These are phyloP conservation scores for Cavia aperea DNA, from an alignment of 2,113 vertebrate species.

Conservation along the genomic window DNA sequence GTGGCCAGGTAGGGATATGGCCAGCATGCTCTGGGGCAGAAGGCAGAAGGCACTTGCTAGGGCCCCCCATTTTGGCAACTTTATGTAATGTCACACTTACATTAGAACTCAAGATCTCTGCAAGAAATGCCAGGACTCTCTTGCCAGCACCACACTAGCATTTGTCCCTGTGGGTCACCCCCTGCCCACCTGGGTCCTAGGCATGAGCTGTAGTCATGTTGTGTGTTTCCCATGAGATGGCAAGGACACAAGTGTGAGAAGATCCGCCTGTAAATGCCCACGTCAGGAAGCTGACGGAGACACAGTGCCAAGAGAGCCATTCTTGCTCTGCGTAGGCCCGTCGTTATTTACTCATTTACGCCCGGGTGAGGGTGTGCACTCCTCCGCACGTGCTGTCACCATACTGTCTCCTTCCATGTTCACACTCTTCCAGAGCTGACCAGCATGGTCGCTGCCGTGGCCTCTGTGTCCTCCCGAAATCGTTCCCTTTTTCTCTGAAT, in stretches of 20 bases:
- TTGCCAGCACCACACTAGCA: not conserved
- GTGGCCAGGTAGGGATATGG: not conserved
- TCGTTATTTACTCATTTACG: fast-evolving
- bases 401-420: not conserved
- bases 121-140: not conserved
- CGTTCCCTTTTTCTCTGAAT: not conserved
- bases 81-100: not conserved
- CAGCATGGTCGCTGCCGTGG: fast-evolving
- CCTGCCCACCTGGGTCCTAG: not conserved
- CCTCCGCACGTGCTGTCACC: not conserved
- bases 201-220: not conserved
- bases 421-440: fast-evolving
- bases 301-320: fast-evolving
- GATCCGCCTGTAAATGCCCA: fast-evolving
- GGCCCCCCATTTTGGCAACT: not conserved
- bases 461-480: not conserved
- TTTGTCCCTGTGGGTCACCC: not conserved
- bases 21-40: not conserved
- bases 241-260: fast-evolving
- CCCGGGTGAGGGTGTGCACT: fast-evolving
- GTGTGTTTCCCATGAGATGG: not conserved
- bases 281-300: fast-evolving
- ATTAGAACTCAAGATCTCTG: not conserved
- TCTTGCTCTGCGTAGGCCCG: fast-evolving
- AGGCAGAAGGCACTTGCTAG: not conserved